Percentiles rank a stretch among this genome's conserved stretches.
These are phyloP conservation scores for Lasius fuliginosus DNA, from an alignment of 2,888 invertebrate species.

Conservation along the genomic window DNA sequence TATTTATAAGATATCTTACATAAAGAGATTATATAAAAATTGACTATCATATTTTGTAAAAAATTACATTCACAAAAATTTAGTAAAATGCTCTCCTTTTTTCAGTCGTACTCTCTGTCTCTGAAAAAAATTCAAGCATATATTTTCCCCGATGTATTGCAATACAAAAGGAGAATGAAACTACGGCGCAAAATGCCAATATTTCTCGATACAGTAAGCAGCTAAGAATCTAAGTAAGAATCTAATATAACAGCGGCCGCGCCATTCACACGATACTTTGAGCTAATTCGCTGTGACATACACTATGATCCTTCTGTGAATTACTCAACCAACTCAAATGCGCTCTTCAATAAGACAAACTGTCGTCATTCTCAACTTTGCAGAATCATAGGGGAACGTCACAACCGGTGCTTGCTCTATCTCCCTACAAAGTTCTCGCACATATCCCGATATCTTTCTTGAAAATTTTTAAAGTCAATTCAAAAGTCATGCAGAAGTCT, in stretches of 20 bases:
- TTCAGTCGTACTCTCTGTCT: neutral
- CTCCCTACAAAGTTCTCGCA: neutral
- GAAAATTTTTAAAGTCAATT: slow-evolving; percentile 61
- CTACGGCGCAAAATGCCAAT: slow-evolving; percentile 31
- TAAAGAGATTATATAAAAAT: neutral
- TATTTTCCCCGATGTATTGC: slow-evolving; percentile 21
- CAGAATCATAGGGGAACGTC: neutral
- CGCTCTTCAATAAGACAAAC: slow-evolving; percentile 6
- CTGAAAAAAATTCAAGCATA: neutral
- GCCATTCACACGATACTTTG: slow-evolving; percentile 15
- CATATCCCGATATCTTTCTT: neutral
- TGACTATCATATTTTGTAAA: neutral
- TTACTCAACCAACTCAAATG: slow-evolving; percentile 22
- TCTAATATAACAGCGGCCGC: slow-evolving; percentile 2
- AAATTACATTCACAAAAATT: slow-evolving; percentile 16
- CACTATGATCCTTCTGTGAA: slow-evolving; percentile 31
- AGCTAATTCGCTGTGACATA: slow-evolving; percentile 51
- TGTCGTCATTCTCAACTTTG: slow-evolving; percentile 30
- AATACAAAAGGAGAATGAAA: neutral
- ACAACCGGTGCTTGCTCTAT: neutral
- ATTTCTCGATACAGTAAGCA: slow-evolving; percentile 19
- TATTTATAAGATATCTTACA: neutral
- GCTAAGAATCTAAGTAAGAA: too few species aligned
- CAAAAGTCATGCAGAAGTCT: slow-evolving; percentile 50
- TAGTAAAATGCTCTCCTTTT: neutral